These are phyloP conservation scores for Zaprionus taronus DNA, from an alignment of 1,140 invertebrate species.

Conservation along the genomic window DNA sequence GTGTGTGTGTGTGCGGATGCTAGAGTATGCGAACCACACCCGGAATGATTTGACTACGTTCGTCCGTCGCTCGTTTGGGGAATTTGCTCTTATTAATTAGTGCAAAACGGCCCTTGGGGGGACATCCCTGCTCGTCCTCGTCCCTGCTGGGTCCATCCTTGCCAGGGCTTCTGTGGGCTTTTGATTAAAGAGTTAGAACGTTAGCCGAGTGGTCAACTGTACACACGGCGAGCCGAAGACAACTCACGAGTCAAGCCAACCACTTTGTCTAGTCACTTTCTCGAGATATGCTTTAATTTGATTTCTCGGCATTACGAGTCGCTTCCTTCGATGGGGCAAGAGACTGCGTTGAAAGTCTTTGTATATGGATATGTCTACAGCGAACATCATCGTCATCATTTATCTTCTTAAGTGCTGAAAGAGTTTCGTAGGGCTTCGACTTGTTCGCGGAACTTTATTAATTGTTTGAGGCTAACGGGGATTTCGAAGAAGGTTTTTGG, in stretches of 20 bases:
- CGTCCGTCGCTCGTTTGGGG: constrained; percentile 55
- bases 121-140: constrained; percentile 4
- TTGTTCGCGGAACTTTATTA: neutral
- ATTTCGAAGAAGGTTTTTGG: neutral
- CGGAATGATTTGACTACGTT: constrained; percentile 37
- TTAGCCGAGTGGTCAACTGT: constrained; percentile 63
- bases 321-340: neutral
- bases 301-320: neutral
- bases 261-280: neutral
- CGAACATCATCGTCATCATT: neutral
- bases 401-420: constrained; percentile 3
- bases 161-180: constrained; percentile 52
- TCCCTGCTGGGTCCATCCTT: neutral
- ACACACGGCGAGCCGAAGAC: constrained; percentile 3
- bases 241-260: neutral
- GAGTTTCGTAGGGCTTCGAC: neutral
- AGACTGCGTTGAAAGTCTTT: neutral
- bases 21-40: constrained; percentile 21
- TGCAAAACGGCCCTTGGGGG: constrained; percentile 80
- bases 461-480: neutral
- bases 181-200: constrained; percentile 68
- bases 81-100: constrained; percentile 81
- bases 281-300: neutral
- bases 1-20: constrained; percentile 22
- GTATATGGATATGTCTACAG: neutral